phyloP scores from a whole-genome alignment of 2,797 vertebrate genomes.

The Rhadinocentrus ornatus region DNA sequence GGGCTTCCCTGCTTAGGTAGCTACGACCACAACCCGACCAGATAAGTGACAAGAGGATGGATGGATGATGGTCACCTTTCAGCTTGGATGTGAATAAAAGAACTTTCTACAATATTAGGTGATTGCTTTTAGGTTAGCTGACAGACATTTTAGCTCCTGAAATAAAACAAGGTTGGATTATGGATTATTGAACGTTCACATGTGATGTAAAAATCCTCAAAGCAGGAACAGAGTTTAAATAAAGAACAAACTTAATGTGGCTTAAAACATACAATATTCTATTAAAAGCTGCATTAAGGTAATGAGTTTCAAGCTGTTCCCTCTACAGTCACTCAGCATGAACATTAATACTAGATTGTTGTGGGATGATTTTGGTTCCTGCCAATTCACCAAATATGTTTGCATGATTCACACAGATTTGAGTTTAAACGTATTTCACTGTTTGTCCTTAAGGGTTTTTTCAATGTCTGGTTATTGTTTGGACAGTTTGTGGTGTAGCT shows the following conservation, averaged over 20 bases:
- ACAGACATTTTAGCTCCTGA: too few species aligned
- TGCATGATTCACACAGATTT: not conserved
- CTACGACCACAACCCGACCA: too few species aligned
- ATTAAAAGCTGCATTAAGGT: conserved; percentile 5
- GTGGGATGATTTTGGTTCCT: not conserved
- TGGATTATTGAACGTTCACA: not conserved
- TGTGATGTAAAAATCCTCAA: not conserved
- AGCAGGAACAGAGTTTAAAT: not conserved
- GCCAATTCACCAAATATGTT: conserved; percentile 7
- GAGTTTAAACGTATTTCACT: not conserved
- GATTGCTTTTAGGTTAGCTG: too few species aligned
- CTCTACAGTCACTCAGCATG: conserved; percentile 8
- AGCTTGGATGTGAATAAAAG: too few species aligned
- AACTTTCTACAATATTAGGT: too few species aligned
- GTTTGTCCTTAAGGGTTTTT: not conserved
- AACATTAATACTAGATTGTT: conserved; percentile 16
- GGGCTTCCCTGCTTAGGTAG: too few species aligned
- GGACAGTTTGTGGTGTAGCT: conserved; percentile 11
- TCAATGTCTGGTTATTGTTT: conserved; percentile 6
- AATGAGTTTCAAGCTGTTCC: not conserved
- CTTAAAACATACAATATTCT: not conserved
- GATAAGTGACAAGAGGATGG: too few species aligned
- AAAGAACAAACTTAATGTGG: not conserved
- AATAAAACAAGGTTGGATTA: too few species aligned
- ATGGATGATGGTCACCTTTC: too few species aligned